Percentiles rank a stretch among this genome's conserved stretches.
Conservation (phyloP, 2,113 vertebrate genomes). For the Anser cygnoides region DNA sequence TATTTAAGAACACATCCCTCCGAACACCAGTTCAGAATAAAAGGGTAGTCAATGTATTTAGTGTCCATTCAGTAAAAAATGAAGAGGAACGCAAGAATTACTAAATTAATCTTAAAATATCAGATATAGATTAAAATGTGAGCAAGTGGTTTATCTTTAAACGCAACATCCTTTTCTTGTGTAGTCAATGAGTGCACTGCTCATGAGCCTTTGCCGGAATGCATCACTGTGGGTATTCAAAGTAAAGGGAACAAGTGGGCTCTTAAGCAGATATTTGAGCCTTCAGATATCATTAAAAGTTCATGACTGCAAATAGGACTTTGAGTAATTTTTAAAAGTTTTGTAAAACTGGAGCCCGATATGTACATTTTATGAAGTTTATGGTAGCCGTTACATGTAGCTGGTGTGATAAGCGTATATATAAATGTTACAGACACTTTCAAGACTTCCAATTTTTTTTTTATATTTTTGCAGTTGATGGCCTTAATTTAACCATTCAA, state of each 20-base stretch:
- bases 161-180: not conserved
- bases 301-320: not conserved
- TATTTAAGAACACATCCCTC: not conserved
- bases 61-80: not conserved
- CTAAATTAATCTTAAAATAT: not conserved
- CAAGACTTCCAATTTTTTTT: not conserved
- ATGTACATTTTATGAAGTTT: not conserved
- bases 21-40: not conserved
- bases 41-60: not conserved
- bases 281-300: not conserved
- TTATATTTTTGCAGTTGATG: not conserved
- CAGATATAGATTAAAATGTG: not conserved
- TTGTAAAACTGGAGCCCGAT: not conserved
- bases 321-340: not conserved
- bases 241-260: not conserved
- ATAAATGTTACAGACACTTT: not conserved
- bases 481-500: not conserved
- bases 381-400: not conserved
- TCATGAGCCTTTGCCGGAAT: not conserved
- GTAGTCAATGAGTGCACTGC: not conserved
- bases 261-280: not conserved
- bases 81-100: not conserved
- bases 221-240: not conserved
- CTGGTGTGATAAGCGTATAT: not conserved
- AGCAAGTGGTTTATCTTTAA: not conserved